Conservation (phyloP, 35 echinoderm and acorn worm species). For the Hemicentrotus pulcherrimus region DNA sequence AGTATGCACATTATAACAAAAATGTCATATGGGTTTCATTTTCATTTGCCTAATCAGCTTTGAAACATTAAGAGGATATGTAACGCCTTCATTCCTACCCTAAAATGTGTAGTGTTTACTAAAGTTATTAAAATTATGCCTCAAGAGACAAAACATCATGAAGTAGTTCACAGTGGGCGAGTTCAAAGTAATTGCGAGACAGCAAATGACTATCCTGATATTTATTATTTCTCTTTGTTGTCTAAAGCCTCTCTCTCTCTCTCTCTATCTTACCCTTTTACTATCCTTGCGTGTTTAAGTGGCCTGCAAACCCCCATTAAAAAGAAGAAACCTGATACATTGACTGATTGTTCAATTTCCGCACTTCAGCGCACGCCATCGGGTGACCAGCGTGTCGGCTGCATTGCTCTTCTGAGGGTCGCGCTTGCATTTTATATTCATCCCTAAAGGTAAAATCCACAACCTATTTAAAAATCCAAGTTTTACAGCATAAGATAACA, state of each 20-base stretch:
- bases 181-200: neutral
- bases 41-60: too few species aligned
- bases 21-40: too few species aligned
- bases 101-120: too few species aligned
- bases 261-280: neutral
- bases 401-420: neutral
- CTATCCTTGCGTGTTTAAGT: neutral
- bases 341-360: neutral
- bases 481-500: neutral
- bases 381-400: neutral
- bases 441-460: neutral
- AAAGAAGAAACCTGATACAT: neutral
- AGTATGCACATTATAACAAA: too few species aligned
- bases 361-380: neutral
- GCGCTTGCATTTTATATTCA: neutral
- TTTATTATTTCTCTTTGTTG: neutral
- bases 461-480: slow-evolving; percentile 5
- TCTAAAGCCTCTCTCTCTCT: neutral
- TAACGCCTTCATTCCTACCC: too few species aligned
- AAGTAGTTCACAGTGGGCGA: neutral
- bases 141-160: too few species aligned
- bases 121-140: too few species aligned
- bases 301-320: neutral
- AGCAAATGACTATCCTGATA: neutral
- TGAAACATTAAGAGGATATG: too few species aligned